These are phyloP conservation scores for Hydrozoanthus gracilis DNA, from an alignment of 92 coral and sea anemone species.

Conservation along the genomic window DNA sequence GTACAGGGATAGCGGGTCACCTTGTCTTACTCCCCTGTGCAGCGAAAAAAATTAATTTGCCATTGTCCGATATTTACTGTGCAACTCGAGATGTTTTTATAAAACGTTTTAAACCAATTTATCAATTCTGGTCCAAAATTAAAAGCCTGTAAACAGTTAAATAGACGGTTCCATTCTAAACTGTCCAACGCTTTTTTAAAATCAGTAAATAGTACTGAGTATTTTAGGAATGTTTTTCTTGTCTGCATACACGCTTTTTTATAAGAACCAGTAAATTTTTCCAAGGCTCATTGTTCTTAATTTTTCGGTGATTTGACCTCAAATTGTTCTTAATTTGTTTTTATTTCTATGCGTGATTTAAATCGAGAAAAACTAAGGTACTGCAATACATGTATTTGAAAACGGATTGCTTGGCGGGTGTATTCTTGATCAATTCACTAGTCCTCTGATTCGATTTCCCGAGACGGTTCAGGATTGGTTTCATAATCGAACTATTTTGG, in stretches of 20 bases:
- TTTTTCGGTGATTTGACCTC: too few relatives aligned
- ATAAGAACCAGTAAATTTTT: too few relatives aligned
- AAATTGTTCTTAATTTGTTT: too few relatives aligned
- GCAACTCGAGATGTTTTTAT: constrained; percentile 28
- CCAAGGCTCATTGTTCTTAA: too few relatives aligned
- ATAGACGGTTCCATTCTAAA: constrained; percentile 34
- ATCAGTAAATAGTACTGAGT: constrained; percentile 13
- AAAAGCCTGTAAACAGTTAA: constrained; percentile 29
- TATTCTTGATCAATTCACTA: too few relatives aligned
- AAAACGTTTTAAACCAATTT: constrained; percentile 30
- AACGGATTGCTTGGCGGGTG: too few relatives aligned
- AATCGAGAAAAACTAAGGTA: too few relatives aligned
- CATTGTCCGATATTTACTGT: constrained; percentile 8
- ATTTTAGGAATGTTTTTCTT: constrained; percentile 29
- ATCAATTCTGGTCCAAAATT: constrained; percentile 27
- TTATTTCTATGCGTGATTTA: too few relatives aligned
- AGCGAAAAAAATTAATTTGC: neutral
- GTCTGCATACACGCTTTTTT: neutral
- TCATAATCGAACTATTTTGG: too few relatives aligned
- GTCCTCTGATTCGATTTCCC: too few relatives aligned
- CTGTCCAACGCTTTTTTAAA: neutral
- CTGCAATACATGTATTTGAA: too few relatives aligned
- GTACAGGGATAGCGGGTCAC: constrained; percentile 32
- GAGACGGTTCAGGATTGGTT: too few relatives aligned
- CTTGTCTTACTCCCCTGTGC: constrained; percentile 21